Base-by-base conservation (phyloP, 2,888 invertebrate species). In the Hirudinaria manillensis region DNA sequence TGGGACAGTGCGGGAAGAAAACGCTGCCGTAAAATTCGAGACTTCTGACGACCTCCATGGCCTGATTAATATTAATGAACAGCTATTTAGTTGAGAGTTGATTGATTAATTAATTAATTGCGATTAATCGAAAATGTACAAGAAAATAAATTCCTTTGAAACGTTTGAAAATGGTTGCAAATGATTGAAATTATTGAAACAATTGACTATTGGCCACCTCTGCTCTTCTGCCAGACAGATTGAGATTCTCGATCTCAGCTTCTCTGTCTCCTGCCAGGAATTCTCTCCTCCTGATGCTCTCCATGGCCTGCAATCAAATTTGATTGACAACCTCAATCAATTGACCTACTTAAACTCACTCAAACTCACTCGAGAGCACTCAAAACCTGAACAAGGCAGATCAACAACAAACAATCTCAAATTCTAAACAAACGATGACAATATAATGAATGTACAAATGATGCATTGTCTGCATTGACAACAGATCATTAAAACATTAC, bases 11-110 rank as follows among this genome's bases (percentile, higher is more conserved):
- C 38, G 99, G 99, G 87, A 98, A 96, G 72, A 93, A 91, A 21
- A 96, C 89, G 84, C 93, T 91, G 0, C 94, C 95, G 87, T 98
- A 98, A 70, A 97, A 98, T 74, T 93, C 92, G 81, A 97, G 87
- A 79, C 91, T 89, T 76, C 94, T 89, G n/a, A 80, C 82, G 24
- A 80, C 78, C 75, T 83, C 82, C 76, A 84, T 79, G 1, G 51
- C 53, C 55, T 55, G 24, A 27, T 29, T 61, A 29, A 16, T 16
- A 53, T 1, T 29, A 61, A 6, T 29, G n/a, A 61, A 3, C 6
- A 29, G 6, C n/a, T 24, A 61, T 21, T 27, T 53, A 13, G 53
- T 53, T 53, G 13, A 53, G 21, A 53, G 13, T 53, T 16, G n/a
- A 53, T 21, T 53, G 21, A 13, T 16, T 16, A 56, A 56, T 24